Base-by-base conservation (phyloP, 2,113 vertebrate species). In the Pyrgilauda ruficollis region DNA sequence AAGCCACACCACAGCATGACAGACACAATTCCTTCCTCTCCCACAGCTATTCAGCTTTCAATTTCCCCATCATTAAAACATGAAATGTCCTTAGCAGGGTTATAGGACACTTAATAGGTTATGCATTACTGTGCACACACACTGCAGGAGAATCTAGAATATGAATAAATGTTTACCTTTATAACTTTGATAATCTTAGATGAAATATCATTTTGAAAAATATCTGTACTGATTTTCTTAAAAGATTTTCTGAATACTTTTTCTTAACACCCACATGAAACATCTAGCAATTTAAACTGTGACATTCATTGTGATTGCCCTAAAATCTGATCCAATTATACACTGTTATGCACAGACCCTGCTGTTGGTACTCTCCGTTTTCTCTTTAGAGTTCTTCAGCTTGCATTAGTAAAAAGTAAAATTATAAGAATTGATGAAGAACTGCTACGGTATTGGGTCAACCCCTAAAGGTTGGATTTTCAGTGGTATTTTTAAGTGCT, bases 261-360 rank as follows among this genome's bases (percentile, higher is more conserved):
- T 77, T 86, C 46, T 46, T 50, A 88, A 89, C 70, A 87, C 47
- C 15, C 61, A 93, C 66, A 68, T 41, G 66, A 90, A 94, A 90
- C 46, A 87, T 31, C n/a, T 39, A 43, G 49, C 83, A 43, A 87
- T 55, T 75, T 78, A 46, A 87, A 92, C 41, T 82, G 84, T 89
- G 84, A 89, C 74, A 78, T 87, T 84, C 58, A 69, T 39, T 91
- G 53, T 74, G 68, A 83, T 49, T 94, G 89, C 64, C 87, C 43
- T 94, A 76, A 87, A 94, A 87, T 83, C 33, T 55, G 59, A 95
- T 80, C 70, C 78, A 85, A 64, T 94, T 90, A 84, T 21, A 77
- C 28, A 49, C 0, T 67, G 79, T 39, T 39, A 81, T 16, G 61
- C 47, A 84, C 14, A 81, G 52, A 74, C 10, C 7, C 23, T 0